Base-by-base conservation (phyloP, 2,113 vertebrate genomes). In the Engraulis encrasicolus region DNA sequence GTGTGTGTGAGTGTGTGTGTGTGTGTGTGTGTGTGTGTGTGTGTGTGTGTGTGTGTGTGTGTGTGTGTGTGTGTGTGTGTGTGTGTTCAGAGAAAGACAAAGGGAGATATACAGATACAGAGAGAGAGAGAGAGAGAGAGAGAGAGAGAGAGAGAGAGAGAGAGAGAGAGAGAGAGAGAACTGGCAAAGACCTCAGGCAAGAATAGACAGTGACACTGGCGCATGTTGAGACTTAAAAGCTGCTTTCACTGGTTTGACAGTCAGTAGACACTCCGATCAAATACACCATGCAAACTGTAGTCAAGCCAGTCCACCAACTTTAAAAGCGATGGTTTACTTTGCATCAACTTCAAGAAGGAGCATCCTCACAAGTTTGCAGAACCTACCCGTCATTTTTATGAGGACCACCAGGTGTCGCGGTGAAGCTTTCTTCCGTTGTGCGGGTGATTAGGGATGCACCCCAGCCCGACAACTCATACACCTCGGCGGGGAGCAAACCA, bases 381-480 rank as follows among this genome's bases (percentile, higher is more conserved):
- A 38, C 90, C 84, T 77, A 95, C 94, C 93, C 90, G 94, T 91
- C 94, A 95, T 95, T 85, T 37, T 91, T 82, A 78, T 84, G n/a
- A 50, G 83, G 0, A 90, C 83, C 94, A 91, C 86, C 74, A 90
- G 92, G 90, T 1, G 92, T 91, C 89, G 92, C 38, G 82, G 85
- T 80, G 40, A 31, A 58, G 54, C 54, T 58, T 58, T 58, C 54
- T 58, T 20, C 54, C 6, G 54, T 58, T 1, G 54, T 9, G 54
- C 9, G 54, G 54, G 7, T 19, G 0, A n/a, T 58, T 58, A 58
- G 50, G 18, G 54, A n/a, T n/a, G 54, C 6, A n/a, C 20, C 20
- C 6, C 20, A 58, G 19, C 50, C 50, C 18, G 0, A 5, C 2
- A 58, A 6, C 5, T n/a, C 54, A 58, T 58, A 19, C 54, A 23